A percentile compares a stretch with the other conserved stretches of the same genome.
Evolutionary conservation across 2,888 invertebrate species (phyloP).

Genomic region (Lasioglossum leucozonium): DNA sequence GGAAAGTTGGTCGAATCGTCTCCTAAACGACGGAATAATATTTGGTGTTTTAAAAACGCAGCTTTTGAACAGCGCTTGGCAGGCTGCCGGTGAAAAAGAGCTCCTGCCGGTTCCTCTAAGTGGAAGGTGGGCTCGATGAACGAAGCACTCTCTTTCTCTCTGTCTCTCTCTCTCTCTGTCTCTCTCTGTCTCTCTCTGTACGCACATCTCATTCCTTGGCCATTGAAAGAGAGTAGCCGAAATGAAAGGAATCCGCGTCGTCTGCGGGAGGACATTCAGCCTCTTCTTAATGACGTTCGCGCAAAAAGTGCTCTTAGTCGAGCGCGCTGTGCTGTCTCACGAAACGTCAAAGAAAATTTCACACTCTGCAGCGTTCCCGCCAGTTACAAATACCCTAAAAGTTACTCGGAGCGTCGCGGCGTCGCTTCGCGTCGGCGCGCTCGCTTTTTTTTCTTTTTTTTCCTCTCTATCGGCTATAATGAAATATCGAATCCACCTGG

Average conservation of each 20-base stretch:
- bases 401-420: conserved; percentile 3
- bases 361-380: conserved; percentile 27
- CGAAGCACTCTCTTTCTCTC: conserved; percentile 14
- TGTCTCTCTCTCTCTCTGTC: neutral
- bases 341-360: conserved; percentile 61
- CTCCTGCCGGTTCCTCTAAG: conserved; percentile 35
- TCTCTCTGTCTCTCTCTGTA: conserved; percentile 42
- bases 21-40: conserved; percentile 34
- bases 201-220: conserved; percentile 51
- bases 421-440: conserved; percentile 8
- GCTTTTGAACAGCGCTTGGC: conserved; percentile 24
- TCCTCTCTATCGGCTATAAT: neutral
- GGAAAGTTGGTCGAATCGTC: conserved; percentile 12
- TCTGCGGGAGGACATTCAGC: conserved; percentile 63
- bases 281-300: conserved; percentile 58
- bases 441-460: conserved; percentile 11
- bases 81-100: conserved; percentile 26
- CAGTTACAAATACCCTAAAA: conserved; percentile 42
- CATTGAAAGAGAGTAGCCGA: conserved; percentile 60
- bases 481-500: conserved; percentile 15
- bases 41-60: conserved; percentile 53
- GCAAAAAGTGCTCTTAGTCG: conserved; percentile 59
- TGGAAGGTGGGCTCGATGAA: conserved; percentile 44
- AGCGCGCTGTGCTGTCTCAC: conserved; percentile 29
- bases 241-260: conserved; percentile 64